These are phyloP conservation scores for Clistopyga incitator DNA, from an alignment of 2,888 invertebrate genomes.

Conservation along the genomic window DNA sequence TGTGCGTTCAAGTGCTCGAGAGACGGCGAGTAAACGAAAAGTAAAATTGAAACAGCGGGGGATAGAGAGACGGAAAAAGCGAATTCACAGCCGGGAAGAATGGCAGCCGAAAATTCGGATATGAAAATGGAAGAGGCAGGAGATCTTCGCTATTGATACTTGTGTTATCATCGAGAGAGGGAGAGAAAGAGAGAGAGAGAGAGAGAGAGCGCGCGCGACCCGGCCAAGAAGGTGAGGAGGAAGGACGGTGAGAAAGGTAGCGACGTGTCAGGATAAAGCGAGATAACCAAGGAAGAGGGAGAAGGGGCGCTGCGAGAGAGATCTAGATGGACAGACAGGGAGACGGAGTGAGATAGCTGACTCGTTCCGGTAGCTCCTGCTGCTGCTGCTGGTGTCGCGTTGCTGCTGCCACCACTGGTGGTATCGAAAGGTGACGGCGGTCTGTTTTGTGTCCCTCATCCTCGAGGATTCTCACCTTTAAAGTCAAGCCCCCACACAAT, in stretches of 20 bases:
- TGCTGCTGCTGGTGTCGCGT: conserved; percentile 52
- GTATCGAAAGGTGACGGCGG: conserved; percentile 30
- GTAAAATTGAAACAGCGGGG: conserved; percentile 27
- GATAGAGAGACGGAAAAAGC: conserved; percentile 7
- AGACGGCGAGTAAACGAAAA: conserved; percentile 16
- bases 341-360: conserved; percentile 47
- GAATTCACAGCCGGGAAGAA: not conserved
- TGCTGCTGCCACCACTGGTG: conserved; percentile 53
- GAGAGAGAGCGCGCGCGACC: not conserved
- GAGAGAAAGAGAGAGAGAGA: not conserved
- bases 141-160: not conserved
- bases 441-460: conserved; percentile 44
- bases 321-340: conserved; percentile 47
- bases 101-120: not conserved
- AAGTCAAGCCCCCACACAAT: not conserved
- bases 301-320: conserved; percentile 53
- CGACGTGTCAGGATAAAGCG: conserved; percentile 62
- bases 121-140: not conserved
- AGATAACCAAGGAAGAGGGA: conserved; percentile 55
- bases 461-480: conserved; percentile 24
- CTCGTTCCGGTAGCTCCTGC: conserved; percentile 51
- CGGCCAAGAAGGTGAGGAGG: conserved; percentile 19
- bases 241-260: conserved; percentile 52
- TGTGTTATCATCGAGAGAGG: conserved; percentile 39
- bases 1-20: conserved; percentile 55